Base-by-base conservation (phyloP, 1,140 invertebrate species). In the Eciton burchellii region DNA sequence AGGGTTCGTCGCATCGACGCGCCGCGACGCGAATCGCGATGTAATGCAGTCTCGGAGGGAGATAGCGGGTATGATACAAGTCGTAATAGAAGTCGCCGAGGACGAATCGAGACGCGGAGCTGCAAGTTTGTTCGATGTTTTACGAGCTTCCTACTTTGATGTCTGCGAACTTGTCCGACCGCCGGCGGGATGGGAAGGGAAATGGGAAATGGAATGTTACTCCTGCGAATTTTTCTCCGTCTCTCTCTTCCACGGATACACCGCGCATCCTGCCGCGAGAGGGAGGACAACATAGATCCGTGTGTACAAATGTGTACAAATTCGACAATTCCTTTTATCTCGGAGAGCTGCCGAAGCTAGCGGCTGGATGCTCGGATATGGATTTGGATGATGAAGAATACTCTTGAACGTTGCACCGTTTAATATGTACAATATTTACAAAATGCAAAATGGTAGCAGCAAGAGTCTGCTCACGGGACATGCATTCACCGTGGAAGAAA, bases 131-230 rank as follows among this genome's bases (percentile, higher is more conserved):
- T 26, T 70, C 63, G 35, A 8, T 70, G 35, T 79, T 79, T 79
- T 79, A 79, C 63, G 74, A 79, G n/a, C 49, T 70, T 70, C 49
- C 63, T 29, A 70, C 74, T 79, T 79, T 79, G 74, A 79, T 70
- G 63, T 41, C 49, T 21, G 24, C 63, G 12, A 79, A 79, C 74
- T 70, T 70, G 16, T 8, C 21, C 62, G 49, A 68, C 56, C 62
- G 41, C 35, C 14, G 35, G 12, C 12, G 43, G 68, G 56, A 70
- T 70, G 11, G n/a, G 12, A 26, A 14, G 8, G 21, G 21, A n/a
- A 76, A 41, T 24, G 35, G 47, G 35, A 77, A 77, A 56, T 56
- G 49, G 49, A 79, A 19, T 14, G 73, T 57, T 57, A 79, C 56
- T n/a, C 9, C 26, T 12, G 24, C n/a, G 16, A 57, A 70, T 79